Base-by-base conservation (phyloP, 2,113 vertebrate species). In the Cichladusa arquata region DNA sequence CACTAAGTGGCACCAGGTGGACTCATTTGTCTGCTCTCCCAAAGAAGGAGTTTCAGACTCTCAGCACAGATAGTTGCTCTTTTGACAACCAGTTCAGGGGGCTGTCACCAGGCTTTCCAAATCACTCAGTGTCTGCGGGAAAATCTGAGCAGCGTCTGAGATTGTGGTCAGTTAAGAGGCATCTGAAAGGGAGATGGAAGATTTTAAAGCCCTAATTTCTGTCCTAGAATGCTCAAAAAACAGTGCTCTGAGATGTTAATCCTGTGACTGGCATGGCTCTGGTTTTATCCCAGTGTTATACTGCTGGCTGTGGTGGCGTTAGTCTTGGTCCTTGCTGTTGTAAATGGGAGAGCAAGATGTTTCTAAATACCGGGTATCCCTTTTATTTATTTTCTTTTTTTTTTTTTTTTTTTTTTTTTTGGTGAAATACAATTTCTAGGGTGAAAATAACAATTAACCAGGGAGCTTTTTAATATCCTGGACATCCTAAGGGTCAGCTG, bases 371-470 rank as follows among this genome's bases (percentile, higher is more conserved):
- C 70, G 56, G 56, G 33, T 62, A 48, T 91, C 84, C 1, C 86
- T 38, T 77, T 91, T 94, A 81, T 78, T 88, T 77, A 89, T 94
- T 77, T 85, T 89, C 92, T 84, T 81, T 77, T 92, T 92, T 81
- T 83, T 78, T 88, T 77, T 91, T 94, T 77, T 85, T 89, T 94
- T 84, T 81, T 89, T 77, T 92, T 92, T 81, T 85, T 90, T 25
- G 22, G 69, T 19, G 7, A 84, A 62, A 53, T 67, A 23, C 33
- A 33, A 66, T 74, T 70, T 88, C 36, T 64, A 74, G 69, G 60
- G 48, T 76, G 82, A 69, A 90, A 93, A 74, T 82, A 56, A 42
- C 78, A 74, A 38, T 51, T 76, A 92, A 76, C 40, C 34, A 58
- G 74, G 67, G 33, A 14, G n/a, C 22, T 71, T 69, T 58, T 44